Base-by-base conservation (phyloP, 1,140 invertebrate genomes). In the Nasonia longicornis region DNA sequence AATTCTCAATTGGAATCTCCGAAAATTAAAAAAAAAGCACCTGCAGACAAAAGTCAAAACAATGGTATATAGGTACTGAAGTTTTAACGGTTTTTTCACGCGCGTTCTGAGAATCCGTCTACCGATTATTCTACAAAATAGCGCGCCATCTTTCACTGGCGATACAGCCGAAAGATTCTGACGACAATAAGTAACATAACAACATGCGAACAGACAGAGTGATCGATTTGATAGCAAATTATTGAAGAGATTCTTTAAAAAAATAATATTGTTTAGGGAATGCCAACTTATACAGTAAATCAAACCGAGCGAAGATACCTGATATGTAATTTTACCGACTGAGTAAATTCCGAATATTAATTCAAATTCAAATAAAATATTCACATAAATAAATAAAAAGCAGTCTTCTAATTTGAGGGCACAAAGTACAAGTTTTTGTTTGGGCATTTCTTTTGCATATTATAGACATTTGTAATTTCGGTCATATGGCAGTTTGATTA, bases 321-420 rank as follows among this genome's bases (percentile, higher is more conserved):
- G 7, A 67, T 35, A 35, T 35, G 31, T 3, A 6, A 35, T 35
- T 35, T 35, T 35, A 35, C 31, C 31, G 31, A 35, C 31, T 35
- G 31, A 35, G 31, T 35, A 35, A 35, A 35, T 35, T 67, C n/a
- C 11, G n/a, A 67, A 67, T 29, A 22, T 29, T 3, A 67, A 86
- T 80, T 86, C 82, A 84, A 85, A 63, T 85, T 86, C 71, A 14
- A 63, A 63, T 70, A 81, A 4, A 66, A 86, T 63, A 3, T 67
- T 29, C 7, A 67, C 26, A 26, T 6, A 22, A 22, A 22, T 1
- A n/a, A 29, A 29, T 29, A 67, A 29, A 63, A 35, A 35, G 31
- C 31, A 66, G 7, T 22, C 1, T 66, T 66, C 10, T 66, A 66
- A 66, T 66, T 6, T 29, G 4, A 35, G 10, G n/a, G 22, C 22